Evolutionary conservation across 2,888 invertebrate species (phyloP).

Genomic region (Oscheius onirici): DNA sequence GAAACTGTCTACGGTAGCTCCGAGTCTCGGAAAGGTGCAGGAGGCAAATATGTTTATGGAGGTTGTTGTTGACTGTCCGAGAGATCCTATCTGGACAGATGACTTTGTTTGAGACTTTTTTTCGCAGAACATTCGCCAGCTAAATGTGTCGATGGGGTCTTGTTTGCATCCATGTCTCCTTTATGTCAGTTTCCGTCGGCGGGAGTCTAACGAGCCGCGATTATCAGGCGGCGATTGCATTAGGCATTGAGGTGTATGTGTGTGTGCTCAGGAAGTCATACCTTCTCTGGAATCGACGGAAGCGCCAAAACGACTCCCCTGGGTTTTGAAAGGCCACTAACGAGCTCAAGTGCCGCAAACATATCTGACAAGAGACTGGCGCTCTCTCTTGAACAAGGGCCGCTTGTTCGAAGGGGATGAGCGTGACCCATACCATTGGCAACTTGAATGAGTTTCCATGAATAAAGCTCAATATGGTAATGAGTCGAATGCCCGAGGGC

Average conservation of each 20-base stretch:
- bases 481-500: not conserved
- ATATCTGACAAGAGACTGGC: not conserved
- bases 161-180: conserved; percentile 9
- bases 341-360: conserved; percentile 31
- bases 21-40: too few relatives aligned
- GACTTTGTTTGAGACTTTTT: not conserved
- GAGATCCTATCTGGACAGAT: not conserved
- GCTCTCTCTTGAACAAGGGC: too few relatives aligned
- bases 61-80: not conserved
- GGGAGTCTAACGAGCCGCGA: conserved; percentile 28
- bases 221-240: conserved; percentile 31
- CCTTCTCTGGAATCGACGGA: conserved; percentile 10
- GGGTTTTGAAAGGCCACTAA: conserved; percentile 26
- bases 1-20: too few relatives aligned
- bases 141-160: not conserved
- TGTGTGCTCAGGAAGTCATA: conserved; percentile 4
- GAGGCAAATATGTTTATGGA: too few relatives aligned
- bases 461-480: not conserved
- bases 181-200: conserved; percentile 13
- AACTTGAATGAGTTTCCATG: not conserved
- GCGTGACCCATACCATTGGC: conserved; percentile 22
- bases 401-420: not conserved
- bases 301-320: conserved; percentile 1
- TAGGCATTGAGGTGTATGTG: conserved; percentile 17
- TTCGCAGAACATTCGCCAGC: not conserved